Conservation (phyloP, 2,113 vertebrate species). For the Taurulus bubalis region DNA sequence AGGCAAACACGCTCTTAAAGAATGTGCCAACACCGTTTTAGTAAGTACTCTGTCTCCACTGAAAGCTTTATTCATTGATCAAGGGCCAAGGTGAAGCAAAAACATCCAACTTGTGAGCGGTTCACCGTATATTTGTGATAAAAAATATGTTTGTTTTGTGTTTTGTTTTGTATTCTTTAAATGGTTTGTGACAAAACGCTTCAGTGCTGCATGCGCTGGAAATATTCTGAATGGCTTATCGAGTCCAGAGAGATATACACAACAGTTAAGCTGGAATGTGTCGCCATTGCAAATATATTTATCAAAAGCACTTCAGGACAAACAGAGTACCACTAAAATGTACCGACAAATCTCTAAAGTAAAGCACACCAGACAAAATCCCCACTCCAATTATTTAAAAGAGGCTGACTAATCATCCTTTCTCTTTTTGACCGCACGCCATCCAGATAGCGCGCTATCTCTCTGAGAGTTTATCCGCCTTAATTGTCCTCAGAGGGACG, state of each 20-base stretch:
- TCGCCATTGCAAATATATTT: constrained; percentile 7
- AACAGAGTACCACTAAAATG: constrained; percentile 8
- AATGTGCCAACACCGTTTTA: constrained; percentile 47
- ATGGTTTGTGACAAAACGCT: neutral
- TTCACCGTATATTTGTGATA: neutral
- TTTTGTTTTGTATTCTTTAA: neutral
- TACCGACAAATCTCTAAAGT: constrained; percentile 24
- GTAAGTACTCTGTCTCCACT: constrained; percentile 29
- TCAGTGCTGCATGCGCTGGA: neutral
- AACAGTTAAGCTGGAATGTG: neutral
- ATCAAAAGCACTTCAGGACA: constrained; percentile 13
- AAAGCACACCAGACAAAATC: constrained; percentile 18
- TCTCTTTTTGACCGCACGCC: constrained; percentile 43
- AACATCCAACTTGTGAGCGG: neutral
- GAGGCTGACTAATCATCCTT: constrained; percentile 52
- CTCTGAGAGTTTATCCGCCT: constrained; percentile 39
- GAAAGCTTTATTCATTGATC: constrained; percentile 57
- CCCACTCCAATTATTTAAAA: constrained; percentile 42
- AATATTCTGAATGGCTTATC: constrained; percentile 32
- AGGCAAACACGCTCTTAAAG: constrained; percentile 46
- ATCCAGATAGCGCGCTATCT: constrained; percentile 34
- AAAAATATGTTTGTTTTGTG: constrained; percentile 2
- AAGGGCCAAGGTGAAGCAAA: constrained; percentile 28
- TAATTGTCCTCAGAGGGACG: constrained; percentile 49
- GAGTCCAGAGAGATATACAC: constrained; percentile 14